Conservation (phyloP, 2,113 vertebrate genomes). For the Elanus axillaris region DNA sequence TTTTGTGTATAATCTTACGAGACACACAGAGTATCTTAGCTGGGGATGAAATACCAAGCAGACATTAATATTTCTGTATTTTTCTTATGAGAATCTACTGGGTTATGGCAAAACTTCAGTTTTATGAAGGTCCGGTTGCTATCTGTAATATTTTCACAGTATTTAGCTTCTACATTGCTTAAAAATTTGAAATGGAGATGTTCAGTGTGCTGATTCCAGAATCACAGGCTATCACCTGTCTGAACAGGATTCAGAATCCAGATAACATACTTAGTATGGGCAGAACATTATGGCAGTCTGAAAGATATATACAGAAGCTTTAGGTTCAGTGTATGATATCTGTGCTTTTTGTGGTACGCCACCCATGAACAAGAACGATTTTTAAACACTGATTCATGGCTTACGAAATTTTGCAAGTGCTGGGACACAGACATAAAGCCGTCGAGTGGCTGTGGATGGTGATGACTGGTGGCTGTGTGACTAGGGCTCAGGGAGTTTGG, state of each 20-base stretch:
- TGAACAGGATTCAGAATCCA: background rate
- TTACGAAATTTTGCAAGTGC: background rate
- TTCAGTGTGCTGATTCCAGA: rapidly evolving
- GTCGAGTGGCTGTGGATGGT: background rate
- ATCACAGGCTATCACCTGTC: rapidly evolving
- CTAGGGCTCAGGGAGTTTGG: too few species aligned
- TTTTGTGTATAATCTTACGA: background rate
- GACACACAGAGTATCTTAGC: background rate
- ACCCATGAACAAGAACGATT: rapidly evolving
- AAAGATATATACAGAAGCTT: background rate
- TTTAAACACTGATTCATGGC: too few species aligned
- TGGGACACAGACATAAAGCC: background rate
- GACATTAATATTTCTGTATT: rapidly evolving
- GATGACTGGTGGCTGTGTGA: background rate
- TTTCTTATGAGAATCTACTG: rapidly evolving
- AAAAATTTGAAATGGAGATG: background rate
- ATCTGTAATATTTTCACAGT: rapidly evolving
- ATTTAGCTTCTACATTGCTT: background rate
- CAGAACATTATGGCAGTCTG: background rate
- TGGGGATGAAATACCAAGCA: background rate
- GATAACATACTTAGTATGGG: rapidly evolving
- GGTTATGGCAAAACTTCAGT: too few species aligned
- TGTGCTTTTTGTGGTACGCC: too few species aligned
- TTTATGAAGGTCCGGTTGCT: background rate
- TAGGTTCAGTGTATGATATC: background rate